Conservation (phyloP, 2,113 vertebrate genomes). For the Elaphurus davidianus region DNA sequence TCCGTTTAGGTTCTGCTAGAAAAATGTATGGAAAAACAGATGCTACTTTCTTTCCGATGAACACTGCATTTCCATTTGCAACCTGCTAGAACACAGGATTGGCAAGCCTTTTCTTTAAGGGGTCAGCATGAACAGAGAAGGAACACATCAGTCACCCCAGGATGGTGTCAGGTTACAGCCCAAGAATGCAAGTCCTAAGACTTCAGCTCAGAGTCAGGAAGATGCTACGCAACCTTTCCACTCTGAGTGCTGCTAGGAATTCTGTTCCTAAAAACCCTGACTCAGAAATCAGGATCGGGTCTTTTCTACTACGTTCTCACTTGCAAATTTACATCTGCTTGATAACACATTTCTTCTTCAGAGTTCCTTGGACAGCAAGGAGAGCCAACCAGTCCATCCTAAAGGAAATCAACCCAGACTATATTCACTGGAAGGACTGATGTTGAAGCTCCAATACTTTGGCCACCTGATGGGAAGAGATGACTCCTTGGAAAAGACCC, state of each 20-base stretch:
- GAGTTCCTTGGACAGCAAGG: not conserved
- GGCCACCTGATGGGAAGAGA: not conserved
- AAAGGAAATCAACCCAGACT: not conserved
- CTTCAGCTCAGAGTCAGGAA: not conserved
- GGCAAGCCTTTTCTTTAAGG: not conserved
- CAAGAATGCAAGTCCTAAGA: accelerated
- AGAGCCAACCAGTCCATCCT: not conserved
- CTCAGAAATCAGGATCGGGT: accelerated
- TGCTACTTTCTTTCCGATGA: not conserved
- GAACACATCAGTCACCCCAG: accelerated
- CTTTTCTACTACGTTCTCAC: not conserved
- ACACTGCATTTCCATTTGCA: not conserved
- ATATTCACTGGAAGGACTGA: not conserved
- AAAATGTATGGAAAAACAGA: not conserved
- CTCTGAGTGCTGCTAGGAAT: accelerated
- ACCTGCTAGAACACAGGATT: too few relatives aligned
- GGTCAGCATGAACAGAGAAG: not conserved
- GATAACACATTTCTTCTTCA: not conserved
- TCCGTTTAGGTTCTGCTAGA: not conserved
- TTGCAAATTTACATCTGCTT: not conserved
- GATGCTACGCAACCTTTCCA: accelerated
- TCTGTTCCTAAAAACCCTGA: not conserved
- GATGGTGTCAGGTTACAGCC: accelerated
- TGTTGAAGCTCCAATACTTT: not conserved
- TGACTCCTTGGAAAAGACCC: not conserved